Percentiles rank a stretch among this genome's conserved stretches.
Evolutionary conservation across 64 coral and sea anemone genomes (phyloP).

Genomic region (Pocillopora verrucosa): DNA sequence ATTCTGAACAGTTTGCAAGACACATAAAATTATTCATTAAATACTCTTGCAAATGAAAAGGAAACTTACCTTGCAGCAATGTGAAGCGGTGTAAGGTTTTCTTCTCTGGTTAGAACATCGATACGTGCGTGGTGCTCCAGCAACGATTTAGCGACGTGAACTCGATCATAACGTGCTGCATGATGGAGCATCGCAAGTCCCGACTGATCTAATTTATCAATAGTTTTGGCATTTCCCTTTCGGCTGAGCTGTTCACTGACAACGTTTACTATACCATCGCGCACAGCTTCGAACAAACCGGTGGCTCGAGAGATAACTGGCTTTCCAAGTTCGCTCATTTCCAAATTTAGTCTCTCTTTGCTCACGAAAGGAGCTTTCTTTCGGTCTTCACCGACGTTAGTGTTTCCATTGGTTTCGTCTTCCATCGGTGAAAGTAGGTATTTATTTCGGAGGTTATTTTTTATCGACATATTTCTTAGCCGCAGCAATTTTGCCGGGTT

Average conservation of each 20-base stretch:
- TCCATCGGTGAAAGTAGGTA: background rate
- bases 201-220: slow-evolving; percentile 22
- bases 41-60: background rate
- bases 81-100: slow-evolving; percentile 34
- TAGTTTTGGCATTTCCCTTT: background rate
- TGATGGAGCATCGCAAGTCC: slow-evolving; percentile 50
- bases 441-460: background rate
- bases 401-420: background rate
- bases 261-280: slow-evolving; percentile 8
- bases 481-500: background rate
- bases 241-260: background rate
- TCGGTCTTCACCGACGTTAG: background rate
- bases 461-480: background rate
- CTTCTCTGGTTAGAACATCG: slow-evolving; percentile 42
- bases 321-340: slow-evolving; percentile 33
- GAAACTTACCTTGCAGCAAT: slow-evolving; percentile 59
- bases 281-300: slow-evolving; percentile 28
- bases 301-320: background rate
- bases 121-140: slow-evolving; percentile 25
- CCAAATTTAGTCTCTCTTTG: slow-evolving; percentile 20
- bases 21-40: background rate
- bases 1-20: background rate
- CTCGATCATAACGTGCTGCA: slow-evolving; percentile 39
- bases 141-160: slow-evolving; percentile 2
- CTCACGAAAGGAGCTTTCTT: background rate